Percentiles rank a stretch among this genome's conserved stretches.
Evolutionary conservation across 2,797 vertebrate genomes (phyloP).

Genomic region (Sphaeramia orbicularis): DNA sequence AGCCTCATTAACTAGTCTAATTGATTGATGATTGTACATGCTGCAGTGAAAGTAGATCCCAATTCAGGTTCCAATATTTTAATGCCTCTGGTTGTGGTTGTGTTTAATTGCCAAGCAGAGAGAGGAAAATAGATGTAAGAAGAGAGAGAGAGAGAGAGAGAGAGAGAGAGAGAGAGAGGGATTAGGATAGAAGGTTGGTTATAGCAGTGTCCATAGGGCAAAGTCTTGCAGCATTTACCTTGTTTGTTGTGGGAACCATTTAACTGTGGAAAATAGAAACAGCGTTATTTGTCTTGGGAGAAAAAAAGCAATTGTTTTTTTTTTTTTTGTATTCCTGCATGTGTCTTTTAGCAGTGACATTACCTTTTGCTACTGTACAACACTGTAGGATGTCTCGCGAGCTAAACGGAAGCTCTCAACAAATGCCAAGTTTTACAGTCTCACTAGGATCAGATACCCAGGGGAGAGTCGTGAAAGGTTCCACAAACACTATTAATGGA

Average conservation of each 20-base stretch:
- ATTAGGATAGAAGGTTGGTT: constrained; percentile 6
- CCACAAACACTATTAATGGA: constrained; percentile 37
- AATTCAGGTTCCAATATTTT: constrained; percentile 46
- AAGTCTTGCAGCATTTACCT: not conserved
- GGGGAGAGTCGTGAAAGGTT: constrained; percentile 15
- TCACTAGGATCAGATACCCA: constrained; percentile 16
- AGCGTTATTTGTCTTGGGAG: constrained; percentile 24
- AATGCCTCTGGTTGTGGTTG: constrained; percentile 39
- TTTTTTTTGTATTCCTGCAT: constrained; percentile 21
- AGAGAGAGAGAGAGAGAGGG: not conserved
- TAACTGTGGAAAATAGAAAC: constrained; percentile 38
- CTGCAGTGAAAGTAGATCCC: constrained; percentile 53
- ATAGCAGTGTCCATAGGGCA: not conserved
- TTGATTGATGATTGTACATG: constrained; percentile 69
- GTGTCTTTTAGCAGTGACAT: constrained; percentile 39
- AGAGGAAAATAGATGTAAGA: constrained; percentile 5
- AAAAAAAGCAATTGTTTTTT: constrained; percentile 16
- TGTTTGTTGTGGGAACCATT: constrained; percentile 35
- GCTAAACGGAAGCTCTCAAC: constrained; percentile 23
- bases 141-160: not conserved
- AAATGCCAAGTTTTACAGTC: constrained; percentile 13
- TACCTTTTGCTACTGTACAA: constrained; percentile 22
- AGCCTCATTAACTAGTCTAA: constrained; percentile 70
- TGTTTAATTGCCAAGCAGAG: constrained; percentile 50
- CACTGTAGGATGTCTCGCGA: constrained; percentile 14